phyloP scores from a whole-genome alignment of 2,797 vertebrate species.

The Cetoscarus ocellatus region DNA sequence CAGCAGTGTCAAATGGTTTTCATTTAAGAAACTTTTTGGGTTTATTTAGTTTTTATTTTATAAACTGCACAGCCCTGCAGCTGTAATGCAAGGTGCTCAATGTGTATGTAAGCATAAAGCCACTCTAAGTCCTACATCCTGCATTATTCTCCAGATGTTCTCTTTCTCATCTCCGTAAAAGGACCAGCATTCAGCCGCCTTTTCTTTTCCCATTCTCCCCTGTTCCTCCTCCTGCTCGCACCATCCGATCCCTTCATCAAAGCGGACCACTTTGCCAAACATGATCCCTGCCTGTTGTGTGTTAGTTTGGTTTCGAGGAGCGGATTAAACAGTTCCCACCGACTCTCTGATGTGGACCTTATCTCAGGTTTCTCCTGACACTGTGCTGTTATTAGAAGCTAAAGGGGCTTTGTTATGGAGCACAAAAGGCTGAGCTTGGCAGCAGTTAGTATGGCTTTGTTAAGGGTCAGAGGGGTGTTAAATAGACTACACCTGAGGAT shows the following conservation, averaged over 20 bases:
- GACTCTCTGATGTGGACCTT: conserved; percentile 79
- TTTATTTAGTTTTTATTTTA: too few species aligned
- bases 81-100: too few species aligned
- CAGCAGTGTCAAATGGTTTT: too few species aligned
- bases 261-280: conserved; percentile 80
- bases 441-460: conserved; percentile 82
- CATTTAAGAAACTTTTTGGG: too few species aligned
- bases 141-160: conserved; percentile 73
- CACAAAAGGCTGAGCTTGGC: conserved; percentile 81
- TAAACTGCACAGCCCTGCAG: too few species aligned
- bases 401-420: conserved; percentile 80
- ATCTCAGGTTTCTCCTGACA: conserved; percentile 82
- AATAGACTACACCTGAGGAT: conserved; percentile 78
- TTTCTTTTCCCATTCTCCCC: conserved; percentile 52
- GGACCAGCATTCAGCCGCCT: conserved; percentile 47
- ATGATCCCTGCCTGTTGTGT: conserved; percentile 79
- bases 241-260: conserved; percentile 79
- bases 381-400: conserved; percentile 79
- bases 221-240: conserved; percentile 54
- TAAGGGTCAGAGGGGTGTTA: conserved; percentile 80
- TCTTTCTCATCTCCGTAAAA: conserved; percentile 60
- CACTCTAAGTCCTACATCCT: conserved; percentile 40
- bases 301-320: conserved; percentile 78
- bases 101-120: conserved; percentile 21
- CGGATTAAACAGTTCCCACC: conserved; percentile 83